Conservation (phyloP, 37 sponge, comb jelly and placozoan species). For the Chondrilla cf. caribensis region DNA sequence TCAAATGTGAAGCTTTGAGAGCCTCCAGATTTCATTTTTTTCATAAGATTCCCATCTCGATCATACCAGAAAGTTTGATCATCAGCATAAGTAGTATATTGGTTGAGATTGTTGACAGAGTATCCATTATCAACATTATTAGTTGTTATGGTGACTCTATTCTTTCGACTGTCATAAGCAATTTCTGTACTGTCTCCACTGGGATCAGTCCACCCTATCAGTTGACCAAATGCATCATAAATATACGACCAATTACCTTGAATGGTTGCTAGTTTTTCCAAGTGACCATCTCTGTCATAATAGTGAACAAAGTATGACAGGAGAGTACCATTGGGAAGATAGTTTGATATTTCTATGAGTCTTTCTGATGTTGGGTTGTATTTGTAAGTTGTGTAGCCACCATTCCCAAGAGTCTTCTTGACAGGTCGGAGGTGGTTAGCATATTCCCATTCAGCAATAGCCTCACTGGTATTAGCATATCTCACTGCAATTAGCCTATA, state of each 20-base stretch:
- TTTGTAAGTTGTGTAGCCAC: background rate
- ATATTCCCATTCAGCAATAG: background rate
- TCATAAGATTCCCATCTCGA: background rate
- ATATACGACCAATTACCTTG: background rate
- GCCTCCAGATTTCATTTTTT: background rate
- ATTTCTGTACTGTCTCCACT: background rate
- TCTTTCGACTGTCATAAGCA: background rate
- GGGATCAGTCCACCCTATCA: background rate
- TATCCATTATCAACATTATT: background rate
- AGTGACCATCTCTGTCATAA: background rate
- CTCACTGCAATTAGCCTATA: background rate
- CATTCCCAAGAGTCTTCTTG: background rate
- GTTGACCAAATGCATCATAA: background rate
- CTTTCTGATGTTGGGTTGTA: background rate
- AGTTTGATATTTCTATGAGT: background rate
- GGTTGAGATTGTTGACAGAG: background rate
- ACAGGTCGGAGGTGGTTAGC: background rate
- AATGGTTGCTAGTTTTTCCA: background rate
- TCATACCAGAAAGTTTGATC: background rate
- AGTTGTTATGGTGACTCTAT: background rate
- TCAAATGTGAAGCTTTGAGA: background rate
- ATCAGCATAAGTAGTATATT: background rate
- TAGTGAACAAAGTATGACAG: background rate
- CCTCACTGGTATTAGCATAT: background rate
- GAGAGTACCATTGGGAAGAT: background rate